Evolutionary conservation across 2,888 invertebrate genomes (phyloP), one percentile per base, ranked within the genome.

Genomic region (Hartigia nigra): DNA sequence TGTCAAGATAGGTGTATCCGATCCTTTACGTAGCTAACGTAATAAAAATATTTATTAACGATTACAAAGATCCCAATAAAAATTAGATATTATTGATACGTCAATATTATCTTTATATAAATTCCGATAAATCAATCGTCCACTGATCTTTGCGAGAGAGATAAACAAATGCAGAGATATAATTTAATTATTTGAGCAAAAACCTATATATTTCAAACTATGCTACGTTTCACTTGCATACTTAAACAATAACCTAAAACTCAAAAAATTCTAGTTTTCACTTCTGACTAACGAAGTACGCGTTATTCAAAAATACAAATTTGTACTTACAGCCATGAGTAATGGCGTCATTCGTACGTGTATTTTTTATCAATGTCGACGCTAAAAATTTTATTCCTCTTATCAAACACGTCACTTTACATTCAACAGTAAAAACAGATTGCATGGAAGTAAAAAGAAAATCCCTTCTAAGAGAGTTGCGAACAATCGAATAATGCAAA

Each of bases 1-100:
- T 31, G 74, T 77, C 31, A 77, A 36, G n/a, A 35, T 14, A 12
- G 77, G 77, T 55, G 36, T 69, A 23, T 74, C 32, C 69, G 74
- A 36, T 12, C 35, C 74, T 69, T 39, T 69, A 32, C 70, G 69
- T 39, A 77, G 74, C 77, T 77, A 69, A 75, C 14, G 31, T n/a
- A 3, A 69, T 3, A 31, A 35, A 36, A 69, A 14, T 32, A 69
- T 39, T 23, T 69, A 74, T 32, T 77, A 11, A 31, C n/a, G 14
- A 39, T 55, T 23, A 55, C 9, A 55, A 55, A 55, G 9, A 23
- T 23, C 23, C 9, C 23, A 23, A 1, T 55, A 55, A 55, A 55
- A 55, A 5, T 23, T 55, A 9, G 1, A 23, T 34, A 34, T 34
- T 34, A 34, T 34, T 34, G 4, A 34, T 4, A 34, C 34, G 34